phyloP scores from a whole-genome alignment of 2,888 invertebrate genomes.

The Lucinisca nassula region DNA sequence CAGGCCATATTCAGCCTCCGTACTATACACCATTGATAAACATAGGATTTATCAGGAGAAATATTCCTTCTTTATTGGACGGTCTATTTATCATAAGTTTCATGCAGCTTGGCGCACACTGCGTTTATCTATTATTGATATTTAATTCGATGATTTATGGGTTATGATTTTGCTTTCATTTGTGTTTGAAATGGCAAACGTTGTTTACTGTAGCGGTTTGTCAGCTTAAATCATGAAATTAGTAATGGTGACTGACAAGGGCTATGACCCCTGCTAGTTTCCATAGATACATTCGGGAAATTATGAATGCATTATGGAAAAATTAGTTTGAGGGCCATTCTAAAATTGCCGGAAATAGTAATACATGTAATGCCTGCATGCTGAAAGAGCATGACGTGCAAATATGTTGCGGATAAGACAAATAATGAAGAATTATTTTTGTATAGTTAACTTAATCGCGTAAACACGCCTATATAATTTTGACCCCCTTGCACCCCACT shows the following conservation, averaged over 20 bases:
- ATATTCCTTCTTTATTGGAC: background rate
- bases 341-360: too few relatives aligned
- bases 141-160: constrained; percentile 1
- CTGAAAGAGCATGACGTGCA: too few relatives aligned
- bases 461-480: too few relatives aligned
- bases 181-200: background rate
- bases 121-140: constrained; percentile 14
- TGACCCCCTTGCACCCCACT: too few relatives aligned
- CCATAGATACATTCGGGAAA: background rate
- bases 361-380: too few relatives aligned
- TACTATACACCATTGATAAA: too few relatives aligned
- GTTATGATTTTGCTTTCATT: background rate
- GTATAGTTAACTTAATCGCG: too few relatives aligned
- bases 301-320: background rate
- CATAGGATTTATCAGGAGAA: background rate
- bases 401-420: too few relatives aligned
- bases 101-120: background rate
- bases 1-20: too few relatives aligned
- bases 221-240: constrained; percentile 1
- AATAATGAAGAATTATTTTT: too few relatives aligned
- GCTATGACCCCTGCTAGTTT: background rate
- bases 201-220: background rate
- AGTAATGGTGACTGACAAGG: background rate
- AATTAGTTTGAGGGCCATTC: too few relatives aligned
- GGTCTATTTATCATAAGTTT: background rate